These are phyloP conservation scores for Choristoneura fumiferana DNA, from an alignment of 1,140 invertebrate genomes.

Conservation along the genomic window DNA sequence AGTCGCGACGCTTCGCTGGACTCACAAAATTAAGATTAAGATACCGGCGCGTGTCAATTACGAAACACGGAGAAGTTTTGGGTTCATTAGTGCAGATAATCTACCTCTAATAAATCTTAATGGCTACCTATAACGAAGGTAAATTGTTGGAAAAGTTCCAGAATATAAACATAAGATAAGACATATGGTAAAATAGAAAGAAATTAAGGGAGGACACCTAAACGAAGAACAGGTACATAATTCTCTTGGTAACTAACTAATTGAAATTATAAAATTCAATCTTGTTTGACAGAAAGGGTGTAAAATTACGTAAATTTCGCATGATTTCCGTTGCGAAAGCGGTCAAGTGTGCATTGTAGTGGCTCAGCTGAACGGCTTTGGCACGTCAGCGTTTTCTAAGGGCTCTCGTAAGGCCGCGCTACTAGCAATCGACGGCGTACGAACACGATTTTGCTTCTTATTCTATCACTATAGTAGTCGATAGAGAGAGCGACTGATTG, in stretches of 20 bases:
- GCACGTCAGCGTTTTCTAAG: constrained; percentile 58
- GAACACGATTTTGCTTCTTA: constrained; percentile 51
- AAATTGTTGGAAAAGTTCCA: constrained; percentile 11
- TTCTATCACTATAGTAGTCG: constrained; percentile 49
- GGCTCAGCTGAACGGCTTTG: constrained; percentile 36
- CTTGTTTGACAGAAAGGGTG: constrained; percentile 20
- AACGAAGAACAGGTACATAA: not conserved
- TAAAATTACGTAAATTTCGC: constrained; percentile 47
- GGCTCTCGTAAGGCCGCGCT: constrained; percentile 48
- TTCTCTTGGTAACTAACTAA: constrained; percentile 1
- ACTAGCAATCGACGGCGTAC: constrained; percentile 32
- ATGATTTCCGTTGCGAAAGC: constrained; percentile 53
- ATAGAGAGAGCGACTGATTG: constrained; percentile 54
- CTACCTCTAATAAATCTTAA: constrained; percentile 19
- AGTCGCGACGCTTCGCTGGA: constrained; percentile 21
- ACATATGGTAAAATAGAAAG: not conserved
- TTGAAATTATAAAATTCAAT: constrained; percentile 3
- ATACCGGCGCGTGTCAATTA: constrained; percentile 29
- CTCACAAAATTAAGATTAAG: constrained; percentile 32
- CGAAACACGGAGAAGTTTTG: constrained; percentile 30
- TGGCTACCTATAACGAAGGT: constrained; percentile 10
- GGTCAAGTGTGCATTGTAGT: constrained; percentile 62
- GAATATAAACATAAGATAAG: constrained; percentile 3
- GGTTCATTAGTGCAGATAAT: constrained; percentile 18
- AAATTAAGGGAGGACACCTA: not conserved